Conservation (phyloP, 2,797 vertebrate species). For the Lutjanus argentimaculatus region DNA sequence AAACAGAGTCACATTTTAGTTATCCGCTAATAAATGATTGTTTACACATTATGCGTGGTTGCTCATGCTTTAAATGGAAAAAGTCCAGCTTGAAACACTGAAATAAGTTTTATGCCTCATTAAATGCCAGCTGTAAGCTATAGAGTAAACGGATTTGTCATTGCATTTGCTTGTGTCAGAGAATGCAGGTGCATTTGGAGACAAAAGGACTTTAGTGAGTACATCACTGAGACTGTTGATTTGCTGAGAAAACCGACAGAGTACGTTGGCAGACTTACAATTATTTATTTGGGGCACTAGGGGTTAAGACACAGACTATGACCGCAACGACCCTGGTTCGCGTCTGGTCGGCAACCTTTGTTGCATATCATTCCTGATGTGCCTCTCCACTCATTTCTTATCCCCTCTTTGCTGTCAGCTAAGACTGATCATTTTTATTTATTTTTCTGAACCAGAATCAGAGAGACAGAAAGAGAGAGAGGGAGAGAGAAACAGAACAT, state of each 20-base stretch:
- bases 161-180: conserved; percentile 45
- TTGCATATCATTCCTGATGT: neutral
- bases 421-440: neutral
- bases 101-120: conserved; percentile 71
- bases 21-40: conserved; percentile 74
- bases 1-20: conserved; percentile 66
- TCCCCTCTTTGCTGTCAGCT: neutral
- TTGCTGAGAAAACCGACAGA: neutral
- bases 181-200: conserved; percentile 37
- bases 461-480: no score
- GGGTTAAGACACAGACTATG: neutral
- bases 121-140: conserved; percentile 72
- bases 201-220: conserved; percentile 29
- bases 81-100: conserved; percentile 55
- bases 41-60: conserved; percentile 74
- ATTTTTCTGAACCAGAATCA: neutral
- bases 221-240: conserved; percentile 3
- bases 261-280: neutral
- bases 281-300: neutral
- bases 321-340: neutral
- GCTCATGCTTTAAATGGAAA: conserved; percentile 75
- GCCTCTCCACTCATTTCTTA: neutral
- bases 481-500: neutral
- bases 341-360: neutral
- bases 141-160: conserved; percentile 69